Conservation (phyloP, 2,888 invertebrate genomes). For the Hemicrepidius hirtus region DNA sequence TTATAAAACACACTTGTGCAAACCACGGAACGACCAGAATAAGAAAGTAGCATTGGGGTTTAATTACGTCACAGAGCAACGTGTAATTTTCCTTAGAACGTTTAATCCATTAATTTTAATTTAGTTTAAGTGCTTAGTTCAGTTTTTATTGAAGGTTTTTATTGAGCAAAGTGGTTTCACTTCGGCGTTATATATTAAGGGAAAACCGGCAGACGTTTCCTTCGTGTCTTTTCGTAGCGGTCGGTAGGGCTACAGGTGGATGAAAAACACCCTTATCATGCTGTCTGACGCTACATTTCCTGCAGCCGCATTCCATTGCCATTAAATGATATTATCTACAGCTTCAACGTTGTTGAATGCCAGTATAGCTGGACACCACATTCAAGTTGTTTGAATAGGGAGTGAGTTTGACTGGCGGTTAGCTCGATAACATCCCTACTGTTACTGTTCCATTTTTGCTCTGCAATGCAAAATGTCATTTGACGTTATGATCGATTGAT, state of each 20-base stretch:
- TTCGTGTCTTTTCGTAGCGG: conserved; percentile 1
- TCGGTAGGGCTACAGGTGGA: conserved; percentile 26
- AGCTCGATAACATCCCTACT: background rate
- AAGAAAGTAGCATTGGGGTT: background rate
- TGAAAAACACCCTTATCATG: conserved; percentile 30
- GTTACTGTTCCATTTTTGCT: background rate
- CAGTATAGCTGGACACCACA: conserved; percentile 13
- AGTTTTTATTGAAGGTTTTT: conserved; percentile 21
- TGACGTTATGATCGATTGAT: conserved; percentile 7
- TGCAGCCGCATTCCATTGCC: conserved; percentile 22
- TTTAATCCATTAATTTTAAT: conserved; percentile 24
- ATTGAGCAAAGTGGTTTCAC: background rate
- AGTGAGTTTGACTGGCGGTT: conserved; percentile 18
- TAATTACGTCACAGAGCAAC: background rate
- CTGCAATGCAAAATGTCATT: background rate
- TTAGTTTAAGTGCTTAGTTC: conserved; percentile 9
- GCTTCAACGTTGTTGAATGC: conserved; percentile 14
- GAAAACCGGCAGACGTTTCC: conserved; percentile 8
- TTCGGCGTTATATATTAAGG: background rate
- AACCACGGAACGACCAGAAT: background rate
- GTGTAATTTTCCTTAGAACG: conserved; percentile 8
- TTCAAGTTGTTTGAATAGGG: conserved; percentile 22
- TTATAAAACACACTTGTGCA: background rate
- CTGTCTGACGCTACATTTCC: conserved; percentile 25
- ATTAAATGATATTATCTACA: conserved; percentile 21